Percentiles rank a stretch among this genome's conserved stretches.
phyloP scores from a whole-genome alignment of 2,113 vertebrate genomes.

The Gallinago paraguaiae region DNA sequence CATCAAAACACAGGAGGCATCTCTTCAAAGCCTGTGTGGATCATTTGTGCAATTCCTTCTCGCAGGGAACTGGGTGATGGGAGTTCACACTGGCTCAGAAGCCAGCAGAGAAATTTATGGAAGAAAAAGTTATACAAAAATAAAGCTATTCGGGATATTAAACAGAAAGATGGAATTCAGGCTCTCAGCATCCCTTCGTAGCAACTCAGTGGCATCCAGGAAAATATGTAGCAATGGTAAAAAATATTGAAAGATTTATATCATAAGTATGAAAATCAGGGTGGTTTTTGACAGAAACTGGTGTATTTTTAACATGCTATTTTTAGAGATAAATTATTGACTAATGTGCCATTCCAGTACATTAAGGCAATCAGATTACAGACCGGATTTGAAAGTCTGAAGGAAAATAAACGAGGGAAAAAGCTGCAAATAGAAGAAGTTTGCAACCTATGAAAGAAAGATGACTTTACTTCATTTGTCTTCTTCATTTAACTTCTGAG shows the following conservation, averaged over 20 bases:
- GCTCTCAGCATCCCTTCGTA: background rate
- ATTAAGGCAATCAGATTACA: background rate
- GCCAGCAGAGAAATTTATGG: background rate
- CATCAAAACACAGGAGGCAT: background rate
- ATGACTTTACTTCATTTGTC: background rate
- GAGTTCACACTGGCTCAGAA: background rate
- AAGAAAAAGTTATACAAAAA: background rate
- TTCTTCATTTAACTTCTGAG: background rate
- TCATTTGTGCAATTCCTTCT: background rate
- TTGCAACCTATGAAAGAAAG: background rate
- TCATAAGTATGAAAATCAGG: background rate
- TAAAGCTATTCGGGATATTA: background rate
- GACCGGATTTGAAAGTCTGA: background rate
- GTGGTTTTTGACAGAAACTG: background rate
- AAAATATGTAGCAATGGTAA: background rate
- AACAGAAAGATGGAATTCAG: background rate
- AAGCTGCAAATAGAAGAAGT: background rate
- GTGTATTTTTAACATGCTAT: background rate
- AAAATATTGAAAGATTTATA: background rate
- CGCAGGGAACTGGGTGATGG: background rate
- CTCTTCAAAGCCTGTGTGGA: background rate
- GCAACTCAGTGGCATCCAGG: background rate
- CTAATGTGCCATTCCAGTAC: background rate
- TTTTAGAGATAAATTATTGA: background rate
- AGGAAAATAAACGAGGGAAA: background rate